Evolutionary conservation across 35 echinoderm and acorn worm species (phyloP), one percentile per base, ranked within the genome.

Genomic region (Eucidaris tribuloides): DNA sequence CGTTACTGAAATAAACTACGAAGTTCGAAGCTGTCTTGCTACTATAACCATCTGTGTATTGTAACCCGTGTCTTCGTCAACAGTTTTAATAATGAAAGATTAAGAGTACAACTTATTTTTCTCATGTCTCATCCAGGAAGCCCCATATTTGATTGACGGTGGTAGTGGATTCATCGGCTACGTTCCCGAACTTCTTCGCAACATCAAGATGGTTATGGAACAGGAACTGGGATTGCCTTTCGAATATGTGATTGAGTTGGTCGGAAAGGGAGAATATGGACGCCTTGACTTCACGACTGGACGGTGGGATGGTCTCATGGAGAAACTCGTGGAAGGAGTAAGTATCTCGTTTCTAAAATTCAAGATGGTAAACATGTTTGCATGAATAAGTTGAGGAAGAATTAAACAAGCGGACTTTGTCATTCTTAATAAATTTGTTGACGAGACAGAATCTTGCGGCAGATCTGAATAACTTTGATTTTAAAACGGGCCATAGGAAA

Each of bases 261-360:
- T 96, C 0, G 78, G 89, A 42, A 89, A 92, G 41, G 89, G 84
- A 58, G 84, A 96, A 41, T 96, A 84, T 44, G 93, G 93, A 36
- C 65, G 85, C 15, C 82, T 82, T 39, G 88, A 96, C 63, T 58
- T 71, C 19, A 85, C 76, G 4, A 81, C 85, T 28, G 82, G 86
- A 5, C 80, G 83, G 45, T 96, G 93, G 93, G 92, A 79, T 46
- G 93, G 93, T 40, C 45, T 96, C 22, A 91, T 96, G 84, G 89
- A 83, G 31, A 70, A 83, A 45, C 85, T 96, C 19, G 84, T 91
- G 36, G 81, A 91, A 65, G 93, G 93, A 76, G 89, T 96, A 84
- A 62, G 89, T 77, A 46, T n/a, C n/a, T n/a, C n/a, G n/a, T n/a
- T n/a, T n/a, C n/a, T n/a, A n/a, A n/a, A n/a, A n/a, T n/a, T n/a